Conservation (phyloP, 2,888 invertebrate genomes). For the Allygus modestus region DNA sequence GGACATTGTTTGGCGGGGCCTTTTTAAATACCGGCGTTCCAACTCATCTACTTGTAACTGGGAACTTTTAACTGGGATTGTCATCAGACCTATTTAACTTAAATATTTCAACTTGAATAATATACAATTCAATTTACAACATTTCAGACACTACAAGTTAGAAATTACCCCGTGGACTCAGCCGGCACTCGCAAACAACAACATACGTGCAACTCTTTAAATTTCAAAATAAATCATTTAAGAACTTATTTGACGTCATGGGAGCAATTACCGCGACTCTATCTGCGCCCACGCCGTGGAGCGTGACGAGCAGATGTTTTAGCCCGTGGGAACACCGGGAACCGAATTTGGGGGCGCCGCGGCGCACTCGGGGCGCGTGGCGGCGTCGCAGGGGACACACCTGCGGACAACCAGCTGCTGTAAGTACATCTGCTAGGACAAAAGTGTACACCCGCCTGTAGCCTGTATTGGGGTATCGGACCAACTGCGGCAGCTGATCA, state of each 20-base stretch:
- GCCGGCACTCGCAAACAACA: neutral
- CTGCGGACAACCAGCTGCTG: constrained; percentile 5
- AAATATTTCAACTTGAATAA: too few relatives aligned
- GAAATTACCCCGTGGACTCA: too few relatives aligned
- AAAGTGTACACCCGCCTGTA: neutral
- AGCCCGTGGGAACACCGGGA: constrained; percentile 7
- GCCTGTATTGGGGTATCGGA: neutral
- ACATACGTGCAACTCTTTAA: neutral
- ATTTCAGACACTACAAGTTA: too few relatives aligned
- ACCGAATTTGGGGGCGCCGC: neutral
- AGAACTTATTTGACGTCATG: neutral
- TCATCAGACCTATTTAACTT: too few relatives aligned
- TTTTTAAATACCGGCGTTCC: too few relatives aligned
- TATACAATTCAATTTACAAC: too few relatives aligned
- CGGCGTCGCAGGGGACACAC: constrained; percentile 18
- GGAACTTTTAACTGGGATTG: too few relatives aligned
- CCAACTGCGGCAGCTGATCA: constrained; percentile 7
- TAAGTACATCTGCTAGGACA: constrained; percentile 1
- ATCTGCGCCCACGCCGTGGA: neutral
- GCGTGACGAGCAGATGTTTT: constrained; percentile 17
- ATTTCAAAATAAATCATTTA: neutral
- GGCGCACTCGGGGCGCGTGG: constrained; percentile 31
- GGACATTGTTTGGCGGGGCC: too few relatives aligned
- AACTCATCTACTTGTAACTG: too few relatives aligned
- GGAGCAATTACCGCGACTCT: constrained; percentile 12